phyloP scores from a whole-genome alignment of 2,888 invertebrate species.

The Dexiosoma caninum region DNA sequence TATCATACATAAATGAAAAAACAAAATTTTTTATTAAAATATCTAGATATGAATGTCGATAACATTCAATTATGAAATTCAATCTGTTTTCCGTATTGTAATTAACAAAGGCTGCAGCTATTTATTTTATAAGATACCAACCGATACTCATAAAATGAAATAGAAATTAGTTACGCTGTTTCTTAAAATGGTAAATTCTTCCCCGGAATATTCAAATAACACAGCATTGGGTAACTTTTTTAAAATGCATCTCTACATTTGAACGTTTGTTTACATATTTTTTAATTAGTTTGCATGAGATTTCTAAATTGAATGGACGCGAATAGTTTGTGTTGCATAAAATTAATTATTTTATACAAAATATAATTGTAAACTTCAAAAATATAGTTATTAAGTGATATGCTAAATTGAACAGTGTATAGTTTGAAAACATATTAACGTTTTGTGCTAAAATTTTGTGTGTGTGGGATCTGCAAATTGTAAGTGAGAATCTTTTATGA shows the following conservation, averaged over 20 bases:
- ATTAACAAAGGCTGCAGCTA: too few relatives aligned
- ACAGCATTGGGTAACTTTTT: not conserved
- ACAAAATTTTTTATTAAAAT: too few relatives aligned
- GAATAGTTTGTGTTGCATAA: not conserved
- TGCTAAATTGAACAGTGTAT: not conserved
- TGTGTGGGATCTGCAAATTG: not conserved
- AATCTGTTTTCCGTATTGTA: too few relatives aligned
- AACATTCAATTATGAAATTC: too few relatives aligned
- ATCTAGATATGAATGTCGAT: too few relatives aligned
- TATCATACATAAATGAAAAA: too few relatives aligned
- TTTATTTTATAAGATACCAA: too few relatives aligned
- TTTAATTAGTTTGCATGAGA: not conserved
- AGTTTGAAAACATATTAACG: not conserved
- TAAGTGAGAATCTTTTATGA: too few relatives aligned
- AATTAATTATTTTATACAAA: not conserved
- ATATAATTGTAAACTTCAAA: not conserved
- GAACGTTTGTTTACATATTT: not conserved
- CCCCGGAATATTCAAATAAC: not conserved
- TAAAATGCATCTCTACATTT: not conserved
- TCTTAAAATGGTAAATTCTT: too few relatives aligned
- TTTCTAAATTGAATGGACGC: not conserved
- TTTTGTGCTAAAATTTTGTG: too few relatives aligned
- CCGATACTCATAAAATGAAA: too few relatives aligned
- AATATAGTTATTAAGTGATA: not conserved
- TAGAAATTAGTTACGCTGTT: too few relatives aligned